phyloP scores from a whole-genome alignment of 2,888 invertebrate genomes.

The Myathropa florea region DNA sequence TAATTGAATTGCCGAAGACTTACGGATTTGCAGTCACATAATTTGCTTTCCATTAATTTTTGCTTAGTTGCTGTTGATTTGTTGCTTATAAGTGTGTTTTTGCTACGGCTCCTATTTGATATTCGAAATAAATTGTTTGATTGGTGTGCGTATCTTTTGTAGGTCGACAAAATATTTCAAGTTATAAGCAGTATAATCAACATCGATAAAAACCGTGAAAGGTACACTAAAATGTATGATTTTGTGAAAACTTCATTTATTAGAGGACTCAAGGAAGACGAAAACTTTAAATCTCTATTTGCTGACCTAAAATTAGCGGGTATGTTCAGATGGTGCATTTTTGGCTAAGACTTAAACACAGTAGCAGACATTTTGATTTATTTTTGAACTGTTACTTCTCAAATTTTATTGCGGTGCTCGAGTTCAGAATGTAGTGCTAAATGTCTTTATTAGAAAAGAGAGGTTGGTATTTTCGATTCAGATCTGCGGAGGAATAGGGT shows the following conservation, averaged over 20 bases:
- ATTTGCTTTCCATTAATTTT: no score
- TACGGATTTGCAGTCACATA: no score
- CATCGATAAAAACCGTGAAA: neutral
- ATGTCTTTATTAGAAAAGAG: no score
- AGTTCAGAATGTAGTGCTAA: no score
- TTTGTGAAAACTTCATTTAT: neutral
- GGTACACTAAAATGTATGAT: constrained; percentile 14
- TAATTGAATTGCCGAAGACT: no score
- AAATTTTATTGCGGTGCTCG: no score
- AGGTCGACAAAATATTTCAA: constrained; percentile 9
- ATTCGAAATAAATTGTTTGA: neutral
- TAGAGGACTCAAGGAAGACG: neutral
- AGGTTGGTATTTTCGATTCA: no score
- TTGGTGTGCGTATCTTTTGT: neutral
- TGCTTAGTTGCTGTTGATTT: no score
- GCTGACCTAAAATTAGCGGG: constrained; percentile 11
- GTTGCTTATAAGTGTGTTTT: neutral
- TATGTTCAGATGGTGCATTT: neutral
- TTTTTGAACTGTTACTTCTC: no score
- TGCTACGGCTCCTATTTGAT: neutral
- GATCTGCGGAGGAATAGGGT: no score
- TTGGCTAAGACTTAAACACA: no score
- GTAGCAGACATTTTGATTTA: no score
- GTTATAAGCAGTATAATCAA: constrained; percentile 15
- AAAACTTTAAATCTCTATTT: constrained; percentile 8